These are phyloP conservation scores for Petrocephalus zakoni DNA, from an alignment of 2,113 vertebrate genomes.

Conservation along the genomic window DNA sequence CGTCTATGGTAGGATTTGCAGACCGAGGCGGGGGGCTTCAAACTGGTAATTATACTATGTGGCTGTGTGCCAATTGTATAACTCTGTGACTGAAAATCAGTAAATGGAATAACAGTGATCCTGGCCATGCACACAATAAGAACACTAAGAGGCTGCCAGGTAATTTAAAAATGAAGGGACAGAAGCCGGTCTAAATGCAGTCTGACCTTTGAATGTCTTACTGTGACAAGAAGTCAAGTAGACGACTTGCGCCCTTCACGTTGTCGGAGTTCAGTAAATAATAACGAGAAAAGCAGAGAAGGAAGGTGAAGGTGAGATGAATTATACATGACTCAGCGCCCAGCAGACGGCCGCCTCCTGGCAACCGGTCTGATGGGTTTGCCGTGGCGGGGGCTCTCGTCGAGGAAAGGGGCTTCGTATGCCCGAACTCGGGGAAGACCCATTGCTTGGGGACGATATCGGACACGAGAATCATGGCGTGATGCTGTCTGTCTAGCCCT, in stretches of 20 bases:
- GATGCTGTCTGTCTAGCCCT: not conserved
- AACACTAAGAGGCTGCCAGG: not conserved
- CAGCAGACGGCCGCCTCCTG: not conserved
- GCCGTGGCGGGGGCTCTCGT: not conserved
- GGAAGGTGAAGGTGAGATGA: not conserved
- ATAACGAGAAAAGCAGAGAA: not conserved
- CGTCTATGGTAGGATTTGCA: not conserved
- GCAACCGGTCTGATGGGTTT: not conserved
- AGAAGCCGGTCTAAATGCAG: not conserved
- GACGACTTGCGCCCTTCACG: not conserved
- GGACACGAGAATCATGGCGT: not conserved
- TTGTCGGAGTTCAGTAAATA: not conserved
- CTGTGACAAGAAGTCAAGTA: not conserved
- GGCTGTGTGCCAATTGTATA: not conserved
- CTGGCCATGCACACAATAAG: not conserved
- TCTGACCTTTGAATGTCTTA: not conserved
- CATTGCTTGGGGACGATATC: not conserved
- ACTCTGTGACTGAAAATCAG: not conserved
- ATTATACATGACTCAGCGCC: constrained; percentile 8
- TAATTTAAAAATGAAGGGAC: not conserved
- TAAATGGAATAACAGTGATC: not conserved
- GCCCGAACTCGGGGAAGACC: not conserved
- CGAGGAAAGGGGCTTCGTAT: not conserved
- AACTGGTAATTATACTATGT: not conserved
- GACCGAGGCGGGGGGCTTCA: not conserved